phyloP scores from a whole-genome alignment of 1,140 invertebrate species.

The Chironomus striatipennis region DNA sequence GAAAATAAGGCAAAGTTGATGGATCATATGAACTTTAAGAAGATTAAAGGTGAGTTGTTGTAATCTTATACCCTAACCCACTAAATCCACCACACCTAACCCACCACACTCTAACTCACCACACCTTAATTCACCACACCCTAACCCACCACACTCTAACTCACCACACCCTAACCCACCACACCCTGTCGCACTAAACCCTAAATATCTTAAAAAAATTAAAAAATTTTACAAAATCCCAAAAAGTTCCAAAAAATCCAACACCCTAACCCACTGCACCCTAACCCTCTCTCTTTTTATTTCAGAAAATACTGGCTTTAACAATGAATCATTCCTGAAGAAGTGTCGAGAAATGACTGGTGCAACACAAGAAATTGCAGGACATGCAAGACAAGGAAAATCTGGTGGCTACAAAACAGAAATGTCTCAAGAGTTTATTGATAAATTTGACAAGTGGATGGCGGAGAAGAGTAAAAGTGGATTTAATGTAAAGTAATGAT shows the following conservation, averaged over 20 bases:
- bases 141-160: no score
- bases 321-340: not conserved
- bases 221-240: no score
- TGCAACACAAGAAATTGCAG: conserved; percentile 26
- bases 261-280: no score
- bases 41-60: conserved; percentile 53
- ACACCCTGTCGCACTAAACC: no score
- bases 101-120: no score
- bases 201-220: no score
- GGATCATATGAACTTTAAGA: conserved; percentile 50
- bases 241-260: no score
- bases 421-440: conserved; percentile 46
- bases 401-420: conserved; percentile 55
- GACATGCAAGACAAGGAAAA: conserved; percentile 39
- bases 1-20: conserved; percentile 44
- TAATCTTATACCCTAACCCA: no score
- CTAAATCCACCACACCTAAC: no score
- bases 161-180: no score
- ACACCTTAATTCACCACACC: no score
- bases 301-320: conserved; percentile 34
- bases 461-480: not conserved
- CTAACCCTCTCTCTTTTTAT: not conserved
- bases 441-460: conserved; percentile 42
- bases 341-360: conserved; percentile 45
- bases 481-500: no score